These are phyloP conservation scores for Listronotus oregonensis DNA, from an alignment of 1,140 invertebrate species.

Conservation along the genomic window DNA sequence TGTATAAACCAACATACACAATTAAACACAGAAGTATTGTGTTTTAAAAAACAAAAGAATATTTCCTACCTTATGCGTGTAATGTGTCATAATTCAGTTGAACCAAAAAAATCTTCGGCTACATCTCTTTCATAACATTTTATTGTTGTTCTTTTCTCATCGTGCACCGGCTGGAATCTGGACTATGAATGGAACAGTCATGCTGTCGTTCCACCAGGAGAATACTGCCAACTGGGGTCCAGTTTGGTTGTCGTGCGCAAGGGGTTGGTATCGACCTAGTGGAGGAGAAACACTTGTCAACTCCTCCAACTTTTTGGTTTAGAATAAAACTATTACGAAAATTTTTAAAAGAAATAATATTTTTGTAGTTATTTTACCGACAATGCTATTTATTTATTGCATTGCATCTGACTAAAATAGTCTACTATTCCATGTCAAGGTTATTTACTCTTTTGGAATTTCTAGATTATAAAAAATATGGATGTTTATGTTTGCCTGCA, in stretches of 20 bases:
- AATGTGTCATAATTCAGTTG: slow-evolving; percentile 21
- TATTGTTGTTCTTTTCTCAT: not conserved
- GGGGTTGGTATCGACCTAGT: slow-evolving; percentile 18
- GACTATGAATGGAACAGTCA: slow-evolving; percentile 7
- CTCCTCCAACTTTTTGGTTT: slow-evolving; percentile 1
- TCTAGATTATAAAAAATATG: too few relatives aligned
- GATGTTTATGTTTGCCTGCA: too few relatives aligned
- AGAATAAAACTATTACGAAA: too few relatives aligned
- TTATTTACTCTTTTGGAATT: too few relatives aligned
- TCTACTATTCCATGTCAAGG: too few relatives aligned
- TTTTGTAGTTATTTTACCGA: too few relatives aligned
- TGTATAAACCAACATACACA: not conserved
- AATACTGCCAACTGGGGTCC: slow-evolving; percentile 1
- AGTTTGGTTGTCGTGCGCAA: slow-evolving; percentile 16
- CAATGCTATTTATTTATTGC: too few relatives aligned
- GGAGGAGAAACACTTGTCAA: slow-evolving; percentile 3
- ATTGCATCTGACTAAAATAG: too few relatives aligned
- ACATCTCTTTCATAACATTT: slow-evolving; percentile 1
- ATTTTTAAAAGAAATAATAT: too few relatives aligned
- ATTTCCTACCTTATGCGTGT: slow-evolving; percentile 21
- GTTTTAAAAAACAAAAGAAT: not conserved
- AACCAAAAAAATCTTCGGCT: not conserved
- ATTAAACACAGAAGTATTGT: not conserved
- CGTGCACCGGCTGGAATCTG: slow-evolving; percentile 15
- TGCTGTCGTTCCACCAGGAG: not conserved